These are phyloP conservation scores for Anticlea derivata DNA, from an alignment of 2,888 invertebrate species.

Conservation along the genomic window DNA sequence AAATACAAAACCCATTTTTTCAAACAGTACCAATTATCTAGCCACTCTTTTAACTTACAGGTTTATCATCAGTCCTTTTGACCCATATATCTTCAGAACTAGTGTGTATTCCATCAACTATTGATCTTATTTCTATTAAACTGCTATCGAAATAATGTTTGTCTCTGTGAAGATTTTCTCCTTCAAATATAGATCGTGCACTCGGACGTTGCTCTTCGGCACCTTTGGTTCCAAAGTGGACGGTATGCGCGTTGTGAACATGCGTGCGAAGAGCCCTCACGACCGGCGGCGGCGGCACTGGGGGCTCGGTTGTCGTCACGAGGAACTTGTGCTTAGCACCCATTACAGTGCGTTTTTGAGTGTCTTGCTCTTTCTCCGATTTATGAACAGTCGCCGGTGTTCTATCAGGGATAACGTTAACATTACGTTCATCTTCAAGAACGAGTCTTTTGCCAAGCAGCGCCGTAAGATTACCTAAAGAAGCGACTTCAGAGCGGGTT, in stretches of 20 bases:
- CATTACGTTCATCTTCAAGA: slow-evolving; percentile 39
- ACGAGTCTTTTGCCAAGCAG: slow-evolving; percentile 39
- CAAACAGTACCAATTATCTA: too few relatives aligned
- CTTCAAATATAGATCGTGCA: slow-evolving; percentile 85
- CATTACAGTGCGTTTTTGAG: slow-evolving; percentile 63
- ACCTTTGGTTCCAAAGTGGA: slow-evolving; percentile 87
- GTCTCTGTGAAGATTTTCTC: slow-evolving; percentile 86
- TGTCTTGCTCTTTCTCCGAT: slow-evolving; percentile 19
- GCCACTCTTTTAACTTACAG: slow-evolving; percentile 70
- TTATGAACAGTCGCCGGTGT: slow-evolving; percentile 20
- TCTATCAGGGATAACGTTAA: slow-evolving; percentile 33
- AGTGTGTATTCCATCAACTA: slow-evolving; percentile 85
- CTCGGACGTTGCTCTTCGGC: slow-evolving; percentile 83
- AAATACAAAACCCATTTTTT: too few relatives aligned
- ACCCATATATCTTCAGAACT: slow-evolving; percentile 89
- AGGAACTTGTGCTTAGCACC: slow-evolving; percentile 74
- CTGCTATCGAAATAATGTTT: slow-evolving; percentile 92
- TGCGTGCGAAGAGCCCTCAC: slow-evolving; percentile 77
- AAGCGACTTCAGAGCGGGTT: slow-evolving; percentile 40
- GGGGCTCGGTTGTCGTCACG: slow-evolving; percentile 65
- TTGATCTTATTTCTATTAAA: slow-evolving; percentile 90
- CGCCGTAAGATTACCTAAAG: slow-evolving; percentile 39
- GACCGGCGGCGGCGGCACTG: slow-evolving; percentile 64
- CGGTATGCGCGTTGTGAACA: slow-evolving; percentile 85
- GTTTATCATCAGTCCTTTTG: slow-evolving; percentile 82